Conservation (phyloP, 2,113 vertebrate species). For the Acrocephalus arundinaceus region DNA sequence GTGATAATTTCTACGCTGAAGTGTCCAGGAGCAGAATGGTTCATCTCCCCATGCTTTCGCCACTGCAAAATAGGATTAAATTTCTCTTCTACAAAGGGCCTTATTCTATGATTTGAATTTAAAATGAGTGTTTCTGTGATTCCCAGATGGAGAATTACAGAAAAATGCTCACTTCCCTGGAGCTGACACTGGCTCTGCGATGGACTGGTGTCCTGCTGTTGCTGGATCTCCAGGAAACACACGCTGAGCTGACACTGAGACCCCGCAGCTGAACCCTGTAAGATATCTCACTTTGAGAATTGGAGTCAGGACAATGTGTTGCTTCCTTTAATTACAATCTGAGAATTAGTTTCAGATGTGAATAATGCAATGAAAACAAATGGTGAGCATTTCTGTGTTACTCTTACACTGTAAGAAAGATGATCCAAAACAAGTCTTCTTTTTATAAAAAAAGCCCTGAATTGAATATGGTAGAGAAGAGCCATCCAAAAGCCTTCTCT, state of each 20-base stretch:
- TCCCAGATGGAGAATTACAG: not conserved
- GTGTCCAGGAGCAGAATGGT: not conserved
- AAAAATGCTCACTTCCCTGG: not conserved
- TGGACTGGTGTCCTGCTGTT: not conserved
- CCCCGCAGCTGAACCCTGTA: not conserved
- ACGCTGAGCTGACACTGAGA: not conserved
- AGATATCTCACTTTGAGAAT: not conserved
- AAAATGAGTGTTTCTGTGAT: not conserved
- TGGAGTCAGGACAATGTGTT: not conserved
- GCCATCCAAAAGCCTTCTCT: not conserved
- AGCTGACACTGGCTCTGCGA: fast-evolving
- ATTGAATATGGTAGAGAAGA: not conserved
- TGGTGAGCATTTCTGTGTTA: not conserved
- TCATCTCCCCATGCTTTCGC: not conserved
- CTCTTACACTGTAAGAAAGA: not conserved
- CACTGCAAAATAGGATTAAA: not conserved
- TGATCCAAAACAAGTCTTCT: not conserved
- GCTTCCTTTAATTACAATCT: not conserved
- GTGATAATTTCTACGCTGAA: not conserved
- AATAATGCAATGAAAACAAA: not conserved
- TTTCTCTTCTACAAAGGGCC: not conserved
- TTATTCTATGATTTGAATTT: not conserved
- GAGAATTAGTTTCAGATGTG: not conserved
- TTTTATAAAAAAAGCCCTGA: not conserved
- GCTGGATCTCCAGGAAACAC: not conserved